Evolutionary conservation across 2,797 vertebrate species (phyloP), one percentile per base, ranked within the genome.

Genomic region (Characodon lateralis): DNA sequence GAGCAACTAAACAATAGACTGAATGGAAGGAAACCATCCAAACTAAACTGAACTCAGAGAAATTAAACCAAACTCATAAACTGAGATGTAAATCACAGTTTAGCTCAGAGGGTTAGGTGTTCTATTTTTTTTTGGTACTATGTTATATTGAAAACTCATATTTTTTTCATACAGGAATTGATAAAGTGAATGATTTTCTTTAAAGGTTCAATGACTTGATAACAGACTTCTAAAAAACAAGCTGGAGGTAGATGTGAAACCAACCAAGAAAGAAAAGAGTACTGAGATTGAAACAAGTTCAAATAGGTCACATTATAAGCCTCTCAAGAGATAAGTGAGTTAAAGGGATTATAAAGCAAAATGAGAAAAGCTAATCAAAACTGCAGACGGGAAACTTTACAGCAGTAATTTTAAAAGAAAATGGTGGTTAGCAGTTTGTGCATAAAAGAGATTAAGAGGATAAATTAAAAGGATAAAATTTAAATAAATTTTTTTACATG

Each of bases 271-370:
- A 81, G 79, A 78, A 79, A 76, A 73, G 85, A 81, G 78, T 88
- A 85, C 78, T 72, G 78, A 83, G 82, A 87, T 90, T 91, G 90
- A 89, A 84, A 84, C 70, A 85, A 83, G 76, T 86, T 88, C 85
- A 90, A 89, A 88, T 81, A 86, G 91, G 92, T 93, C 91, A 90
- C 72, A 78, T 82, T 88, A 83, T 93, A 94, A 91, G 74, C 87
- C 82, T 82, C 77, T 86, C 78, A 80, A 89, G 88, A 91, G 89
- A 83, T 79, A 83, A 66, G 39, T 72, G 77, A 90, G 82, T 86
- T 88, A 77, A 74, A 88, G 71, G 83, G 92, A 91, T 88, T 92
- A 92, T 72, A 85, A 80, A 77, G 84, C 81, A 84, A 48, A 84
- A 87, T 78, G 69, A 87, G 88, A 82, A 46, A 53, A 83, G 91